A percentile compares a stretch with the other conserved stretches of the same genome.
These are phyloP conservation scores for Gulo gulo DNA, from an alignment of 2,113 vertebrate genomes.

Conservation along the genomic window DNA sequence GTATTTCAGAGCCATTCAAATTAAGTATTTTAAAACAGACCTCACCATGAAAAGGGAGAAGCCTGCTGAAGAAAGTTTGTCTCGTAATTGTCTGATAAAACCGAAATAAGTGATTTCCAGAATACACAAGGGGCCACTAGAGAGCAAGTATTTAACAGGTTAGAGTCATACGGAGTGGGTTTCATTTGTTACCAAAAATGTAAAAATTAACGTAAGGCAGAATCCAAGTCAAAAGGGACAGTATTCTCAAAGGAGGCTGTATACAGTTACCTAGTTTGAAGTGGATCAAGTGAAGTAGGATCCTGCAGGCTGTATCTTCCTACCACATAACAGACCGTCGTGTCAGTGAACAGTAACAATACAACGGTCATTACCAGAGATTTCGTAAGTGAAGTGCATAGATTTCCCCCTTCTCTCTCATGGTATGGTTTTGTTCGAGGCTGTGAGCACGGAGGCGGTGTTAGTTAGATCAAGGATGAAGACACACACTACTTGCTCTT, in stretches of 20 bases:
- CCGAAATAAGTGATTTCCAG: conserved; percentile 48
- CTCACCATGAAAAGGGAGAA: conserved; percentile 65
- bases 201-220: conserved; percentile 84
- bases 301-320: conserved; percentile 79
- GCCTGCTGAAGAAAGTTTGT: conserved; percentile 48
- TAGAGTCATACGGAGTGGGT: conserved; percentile 79
- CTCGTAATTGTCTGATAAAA: conserved; percentile 65
- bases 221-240: conserved; percentile 83
- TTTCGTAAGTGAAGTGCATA: conserved; percentile 85
- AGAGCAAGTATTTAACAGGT: conserved; percentile 75
- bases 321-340: conserved; percentile 77
- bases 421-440: conserved; percentile 77
- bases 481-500: conserved; percentile 67
- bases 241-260: conserved; percentile 81
- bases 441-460: conserved; percentile 76
- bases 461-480: conserved; percentile 63
- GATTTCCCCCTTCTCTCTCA: conserved; percentile 74
- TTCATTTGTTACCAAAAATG: conserved; percentile 80
- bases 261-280: conserved; percentile 71
- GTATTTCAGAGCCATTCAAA: conserved; percentile 53
- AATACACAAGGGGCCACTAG: conserved; percentile 67
- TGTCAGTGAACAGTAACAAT: conserved; percentile 80
- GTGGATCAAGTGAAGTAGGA: conserved; percentile 78
- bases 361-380: conserved; percentile 80
- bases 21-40: conserved; percentile 66